phyloP scores from a whole-genome alignment of 1,140 invertebrate species.

The Thrips palmi region DNA sequence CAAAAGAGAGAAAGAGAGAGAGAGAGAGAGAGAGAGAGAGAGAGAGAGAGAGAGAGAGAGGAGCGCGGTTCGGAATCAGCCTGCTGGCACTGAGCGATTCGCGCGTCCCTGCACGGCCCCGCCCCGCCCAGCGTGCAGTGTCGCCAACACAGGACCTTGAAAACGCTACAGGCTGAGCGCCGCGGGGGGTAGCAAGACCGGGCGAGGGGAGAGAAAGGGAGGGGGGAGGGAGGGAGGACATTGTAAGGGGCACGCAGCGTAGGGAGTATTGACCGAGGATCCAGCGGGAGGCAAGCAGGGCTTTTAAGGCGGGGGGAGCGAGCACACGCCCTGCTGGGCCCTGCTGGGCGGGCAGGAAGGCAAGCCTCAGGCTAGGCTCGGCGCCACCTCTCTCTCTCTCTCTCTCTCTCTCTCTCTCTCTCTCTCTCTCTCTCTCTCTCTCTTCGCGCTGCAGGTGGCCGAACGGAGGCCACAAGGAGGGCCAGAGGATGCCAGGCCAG shows the following conservation, averaged over 20 bases:
- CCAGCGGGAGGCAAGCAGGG: neutral
- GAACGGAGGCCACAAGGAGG: neutral
- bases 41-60: slow-evolving; percentile 6
- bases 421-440: slow-evolving; percentile 6
- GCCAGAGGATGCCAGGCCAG: neutral
- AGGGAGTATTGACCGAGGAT: too few relatives aligned
- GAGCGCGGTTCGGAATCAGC: neutral
- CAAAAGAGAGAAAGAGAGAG: too few relatives aligned
- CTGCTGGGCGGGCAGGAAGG: neutral
- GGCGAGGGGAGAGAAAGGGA: neutral
- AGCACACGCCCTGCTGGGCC: neutral
- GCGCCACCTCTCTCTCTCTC: neutral
- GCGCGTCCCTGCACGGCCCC: neutral
- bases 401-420: slow-evolving; percentile 4
- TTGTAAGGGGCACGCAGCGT: too few relatives aligned
- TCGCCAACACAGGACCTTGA: too few relatives aligned
- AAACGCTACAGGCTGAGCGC: too few relatives aligned
- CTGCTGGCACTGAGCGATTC: neutral
- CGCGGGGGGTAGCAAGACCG: too few relatives aligned
- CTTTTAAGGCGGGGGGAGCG: neutral
- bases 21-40: slow-evolving; percentile 7
- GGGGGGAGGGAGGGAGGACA: neutral
- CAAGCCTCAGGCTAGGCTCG: neutral
- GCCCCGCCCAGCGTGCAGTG: neutral
- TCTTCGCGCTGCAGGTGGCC: neutral